Base-by-base conservation (phyloP, 2,888 invertebrate species). In the Vannuccia rotundouncinata region DNA sequence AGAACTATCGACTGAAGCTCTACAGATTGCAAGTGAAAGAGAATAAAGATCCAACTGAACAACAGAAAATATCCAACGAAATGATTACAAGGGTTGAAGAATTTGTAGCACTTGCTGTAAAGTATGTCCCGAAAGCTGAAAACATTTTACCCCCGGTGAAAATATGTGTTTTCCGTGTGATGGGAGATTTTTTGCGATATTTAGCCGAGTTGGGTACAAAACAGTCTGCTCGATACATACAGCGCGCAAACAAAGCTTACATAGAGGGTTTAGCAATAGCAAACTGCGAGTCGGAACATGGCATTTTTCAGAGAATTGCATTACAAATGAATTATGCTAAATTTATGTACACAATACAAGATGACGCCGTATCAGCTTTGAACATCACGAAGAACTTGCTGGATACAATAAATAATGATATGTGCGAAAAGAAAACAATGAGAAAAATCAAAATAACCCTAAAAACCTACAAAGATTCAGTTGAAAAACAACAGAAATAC, bases 381-480 rank as follows among this genome's bases (percentile, higher is more conserved):
- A 27, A 66, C 2, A 66, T 66, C 25, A 66, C 66, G 2, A 66
- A 66, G 10, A 66, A 66, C 66, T 22, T 66, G 5, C 66, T 66
- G 2, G 25, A 66, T 27, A 5, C 10, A 22, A 66, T 66, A 27
- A 5, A 66, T 5, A 66, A 66, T 22, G 66, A 66, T 22, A 66
- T 66, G 66, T 66, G 66, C 22, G 66, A 66, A 66, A 27, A 5
- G 22, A 22, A 66, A 22, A 66, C 66, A 2, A 66, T 66, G 10
- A 66, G 22, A 27, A 66, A 66, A 22, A 66, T 66, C 25, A 66
- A 22, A 66, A 22, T 66, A 22, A 66, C 66, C 25, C 25, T 66
- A 22, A 66, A 66, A 66, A 66, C 66, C 2, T 66, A 66, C 66
- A 66, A 66, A 66, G 66, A 66, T 66, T 66, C 66, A 22, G 25